These are phyloP conservation scores for Akabosia matsudoensis DNA, from an alignment of 1,140 invertebrate genomes.

Conservation along the genomic window DNA sequence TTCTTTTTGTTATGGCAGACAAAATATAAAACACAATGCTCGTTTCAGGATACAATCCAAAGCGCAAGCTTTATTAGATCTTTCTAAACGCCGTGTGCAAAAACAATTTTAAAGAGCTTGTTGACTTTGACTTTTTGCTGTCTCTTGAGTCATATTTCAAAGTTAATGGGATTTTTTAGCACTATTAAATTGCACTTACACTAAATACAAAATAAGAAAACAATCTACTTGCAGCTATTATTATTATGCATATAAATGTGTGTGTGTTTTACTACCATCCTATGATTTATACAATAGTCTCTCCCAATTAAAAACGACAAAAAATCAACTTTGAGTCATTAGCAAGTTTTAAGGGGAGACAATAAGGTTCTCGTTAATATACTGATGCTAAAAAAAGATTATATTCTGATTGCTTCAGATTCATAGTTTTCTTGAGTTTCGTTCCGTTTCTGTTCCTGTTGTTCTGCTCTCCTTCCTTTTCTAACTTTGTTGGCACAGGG, in stretches of 20 bases:
- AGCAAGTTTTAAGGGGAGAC: slow-evolving; percentile 8
- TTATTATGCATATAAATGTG: background rate
- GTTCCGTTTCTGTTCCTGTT: background rate
- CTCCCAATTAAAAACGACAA: too few relatives aligned
- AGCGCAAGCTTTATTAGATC: too few relatives aligned
- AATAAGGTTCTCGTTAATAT: background rate
- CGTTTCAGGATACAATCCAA: too few relatives aligned
- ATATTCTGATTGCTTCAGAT: background rate
- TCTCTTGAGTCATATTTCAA: background rate
- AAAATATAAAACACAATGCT: too few relatives aligned
- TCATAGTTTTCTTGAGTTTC: background rate
- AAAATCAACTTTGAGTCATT: too few relatives aligned
- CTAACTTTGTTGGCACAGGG: slow-evolving; percentile 31
- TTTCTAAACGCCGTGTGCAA: too few relatives aligned
- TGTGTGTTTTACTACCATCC: too few relatives aligned
- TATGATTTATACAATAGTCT: too few relatives aligned
- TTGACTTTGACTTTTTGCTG: background rate
- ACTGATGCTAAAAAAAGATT: background rate
- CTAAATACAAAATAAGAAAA: too few relatives aligned
- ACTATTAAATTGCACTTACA: background rate
- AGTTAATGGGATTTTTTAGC: background rate
- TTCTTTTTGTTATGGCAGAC: too few relatives aligned
- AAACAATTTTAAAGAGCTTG: background rate
- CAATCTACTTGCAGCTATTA: background rate
- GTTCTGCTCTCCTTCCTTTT: background rate